Evolutionary conservation across 2,113 vertebrate species (phyloP), one percentile per base, ranked within the genome.

Genomic region (Hemiprocne comata): DNA sequence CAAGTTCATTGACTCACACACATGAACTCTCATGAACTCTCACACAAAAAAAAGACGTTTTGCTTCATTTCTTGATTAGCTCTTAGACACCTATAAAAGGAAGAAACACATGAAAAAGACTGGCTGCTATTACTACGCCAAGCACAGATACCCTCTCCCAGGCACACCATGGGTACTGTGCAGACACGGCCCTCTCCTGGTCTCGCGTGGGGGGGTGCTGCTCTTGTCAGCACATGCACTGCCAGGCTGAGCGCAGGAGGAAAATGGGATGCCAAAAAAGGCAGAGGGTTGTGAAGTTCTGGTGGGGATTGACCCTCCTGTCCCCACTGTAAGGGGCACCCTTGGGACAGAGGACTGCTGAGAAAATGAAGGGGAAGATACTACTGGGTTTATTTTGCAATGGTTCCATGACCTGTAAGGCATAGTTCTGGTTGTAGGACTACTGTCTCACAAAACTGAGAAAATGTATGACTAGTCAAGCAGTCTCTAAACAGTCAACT

Each of bases 141-240:
- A 44, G 51, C 53, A 66, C 8, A 33, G 29, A 34, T 24, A 61
- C 13, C 20, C 21, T 19, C 33, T 31, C 21, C 34, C 17, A 11
- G 29, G 15, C 38, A 67, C 46, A n/a, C 14, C 9, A 33, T 0
- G 0, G 31, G 58, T 51, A 12, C 69, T 1, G 0, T 33, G 25
- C 44, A 75, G 42, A 28, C 0, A 0, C 50, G 53, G 79, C 44
- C 60, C 38, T 15, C 36, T 28, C 10, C 62, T 29, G 38, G 25
- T 53, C 36, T 28, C 46, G 12, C 17, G 29, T 21, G 48, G 31
- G 5, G 1, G 0, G 0, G 40, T 57, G 54, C 26, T 0, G 2
- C 26, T 40, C 61, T 34, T 44, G 34, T n/a, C 0, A 1, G 53
- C 58, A 62, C 0, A 1, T 20, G 33, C 31, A 67, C 1, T 1